Percentiles rank a stretch among this genome's conserved stretches.
These are phyloP conservation scores for Amiota mariae DNA, from an alignment of 2,888 invertebrate species.

Conservation along the genomic window DNA sequence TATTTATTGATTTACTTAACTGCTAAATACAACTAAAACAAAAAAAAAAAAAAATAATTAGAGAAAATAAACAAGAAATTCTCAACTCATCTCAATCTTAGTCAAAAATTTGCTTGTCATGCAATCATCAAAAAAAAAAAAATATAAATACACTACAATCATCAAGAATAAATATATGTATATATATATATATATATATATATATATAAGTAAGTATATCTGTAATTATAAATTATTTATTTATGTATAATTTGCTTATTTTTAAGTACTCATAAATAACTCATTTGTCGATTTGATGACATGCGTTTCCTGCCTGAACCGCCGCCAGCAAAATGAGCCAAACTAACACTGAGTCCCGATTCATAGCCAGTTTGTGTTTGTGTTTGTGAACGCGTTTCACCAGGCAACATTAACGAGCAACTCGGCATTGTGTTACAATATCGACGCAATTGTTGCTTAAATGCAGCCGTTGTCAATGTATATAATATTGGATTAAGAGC, in stretches of 20 bases:
- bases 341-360: slow-evolving; percentile 74
- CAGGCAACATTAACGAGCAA: slow-evolving; percentile 57
- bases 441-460: slow-evolving; percentile 75
- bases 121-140: no score
- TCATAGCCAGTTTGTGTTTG: slow-evolving; percentile 72
- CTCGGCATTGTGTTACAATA: slow-evolving; percentile 62
- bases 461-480: slow-evolving; percentile 77
- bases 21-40: no score
- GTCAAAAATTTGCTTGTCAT: no score
- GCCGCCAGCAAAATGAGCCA: slow-evolving; percentile 72
- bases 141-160: no score
- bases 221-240: no score
- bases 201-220: no score
- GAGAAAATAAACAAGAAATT: no score
- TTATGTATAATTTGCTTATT: not conserved
- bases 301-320: slow-evolving; percentile 70
- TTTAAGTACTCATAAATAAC: slow-evolving; percentile 55
- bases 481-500: slow-evolving; percentile 79
- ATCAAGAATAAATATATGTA: no score
- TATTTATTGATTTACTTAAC: no score
- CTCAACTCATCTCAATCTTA: no score
- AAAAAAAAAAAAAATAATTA: no score
- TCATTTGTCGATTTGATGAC: slow-evolving; percentile 70
- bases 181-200: no score
- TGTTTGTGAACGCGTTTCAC: slow-evolving; percentile 65